Conservation (phyloP, 2,797 vertebrate genomes). For the Cossypha heuglini region DNA sequence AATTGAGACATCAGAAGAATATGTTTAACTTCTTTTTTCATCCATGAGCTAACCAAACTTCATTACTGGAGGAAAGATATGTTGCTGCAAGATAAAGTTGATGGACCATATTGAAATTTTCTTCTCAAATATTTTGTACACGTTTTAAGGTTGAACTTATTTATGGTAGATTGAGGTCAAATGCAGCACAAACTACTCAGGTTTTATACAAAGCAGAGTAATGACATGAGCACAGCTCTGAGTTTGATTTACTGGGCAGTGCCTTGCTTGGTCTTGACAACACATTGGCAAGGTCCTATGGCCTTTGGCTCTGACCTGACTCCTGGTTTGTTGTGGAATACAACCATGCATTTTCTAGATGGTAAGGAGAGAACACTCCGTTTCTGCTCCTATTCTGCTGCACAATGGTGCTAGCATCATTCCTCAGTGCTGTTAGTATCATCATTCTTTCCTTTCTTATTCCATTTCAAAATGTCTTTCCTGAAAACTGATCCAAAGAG, state of each 20-base stretch:
- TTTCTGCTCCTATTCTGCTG: not conserved
- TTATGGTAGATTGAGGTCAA: not conserved
- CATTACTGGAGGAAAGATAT: not conserved
- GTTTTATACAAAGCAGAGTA: not conserved
- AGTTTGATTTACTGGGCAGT: not conserved
- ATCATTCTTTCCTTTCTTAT: not conserved
- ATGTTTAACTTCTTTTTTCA: not conserved
- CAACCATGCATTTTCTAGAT: not conserved
- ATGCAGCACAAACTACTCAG: not conserved
- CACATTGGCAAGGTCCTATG: fast-evolving
- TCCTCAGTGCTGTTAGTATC: not conserved
- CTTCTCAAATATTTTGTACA: not conserved
- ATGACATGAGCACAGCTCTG: not conserved
- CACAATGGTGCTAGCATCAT: not conserved
- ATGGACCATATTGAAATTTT: not conserved
- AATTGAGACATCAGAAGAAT: not conserved
- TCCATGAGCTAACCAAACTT: not conserved
- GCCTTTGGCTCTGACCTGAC: not conserved
- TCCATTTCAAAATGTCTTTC: not conserved
- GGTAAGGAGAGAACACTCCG: not conserved
- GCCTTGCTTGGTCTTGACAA: not conserved
- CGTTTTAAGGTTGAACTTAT: not conserved
- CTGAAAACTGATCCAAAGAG: not conserved
- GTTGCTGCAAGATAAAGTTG: not conserved
- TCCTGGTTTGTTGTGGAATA: not conserved